Percentiles rank a stretch among this genome's conserved stretches.
Conservation (phyloP, 2,888 invertebrate species). For the Erynnis tages region DNA sequence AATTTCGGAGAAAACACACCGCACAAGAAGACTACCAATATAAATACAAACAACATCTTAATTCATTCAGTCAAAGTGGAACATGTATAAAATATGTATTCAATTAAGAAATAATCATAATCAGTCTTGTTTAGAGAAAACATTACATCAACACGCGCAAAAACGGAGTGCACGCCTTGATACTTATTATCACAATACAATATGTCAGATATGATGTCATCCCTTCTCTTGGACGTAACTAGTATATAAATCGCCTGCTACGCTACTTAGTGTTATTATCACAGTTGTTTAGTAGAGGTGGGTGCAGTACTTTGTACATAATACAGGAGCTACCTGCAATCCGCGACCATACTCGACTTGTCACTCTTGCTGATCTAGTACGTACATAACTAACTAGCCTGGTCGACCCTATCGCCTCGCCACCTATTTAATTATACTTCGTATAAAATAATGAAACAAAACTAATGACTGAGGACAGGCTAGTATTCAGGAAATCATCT, state of each 20-base stretch:
- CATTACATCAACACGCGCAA: constrained; percentile 68
- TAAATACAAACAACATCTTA: constrained; percentile 73
- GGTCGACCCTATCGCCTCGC: constrained; percentile 37
- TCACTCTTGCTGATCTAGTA: constrained; percentile 58
- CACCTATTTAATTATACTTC: constrained; percentile 39
- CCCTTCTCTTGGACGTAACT: constrained; percentile 81
- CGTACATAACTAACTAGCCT: constrained; percentile 58
- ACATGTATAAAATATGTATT: constrained; percentile 76
- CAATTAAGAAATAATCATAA: constrained; percentile 82
- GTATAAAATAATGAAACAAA: constrained; percentile 44
- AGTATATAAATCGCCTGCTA: constrained; percentile 81
- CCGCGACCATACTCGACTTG: constrained; percentile 64
- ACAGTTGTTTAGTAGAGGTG: constrained; percentile 83
- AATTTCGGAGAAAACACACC: constrained; percentile 67
- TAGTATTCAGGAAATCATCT: constrained; percentile 64
- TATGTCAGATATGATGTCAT: constrained; percentile 83
- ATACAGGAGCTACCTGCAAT: constrained; percentile 75
- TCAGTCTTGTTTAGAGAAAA: constrained; percentile 83
- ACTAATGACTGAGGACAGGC: constrained; percentile 53
- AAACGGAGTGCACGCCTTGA: constrained; percentile 59
- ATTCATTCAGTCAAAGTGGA: constrained; percentile 80
- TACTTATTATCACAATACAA: constrained; percentile 77
- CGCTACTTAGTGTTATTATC: constrained; percentile 83
- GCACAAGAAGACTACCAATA: constrained; percentile 75
- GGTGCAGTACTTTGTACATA: constrained; percentile 82